Evolutionary conservation across 2,888 invertebrate species (phyloP), one percentile per base, ranked within the genome.

Genomic region (Rugalucina vietnamica): DNA sequence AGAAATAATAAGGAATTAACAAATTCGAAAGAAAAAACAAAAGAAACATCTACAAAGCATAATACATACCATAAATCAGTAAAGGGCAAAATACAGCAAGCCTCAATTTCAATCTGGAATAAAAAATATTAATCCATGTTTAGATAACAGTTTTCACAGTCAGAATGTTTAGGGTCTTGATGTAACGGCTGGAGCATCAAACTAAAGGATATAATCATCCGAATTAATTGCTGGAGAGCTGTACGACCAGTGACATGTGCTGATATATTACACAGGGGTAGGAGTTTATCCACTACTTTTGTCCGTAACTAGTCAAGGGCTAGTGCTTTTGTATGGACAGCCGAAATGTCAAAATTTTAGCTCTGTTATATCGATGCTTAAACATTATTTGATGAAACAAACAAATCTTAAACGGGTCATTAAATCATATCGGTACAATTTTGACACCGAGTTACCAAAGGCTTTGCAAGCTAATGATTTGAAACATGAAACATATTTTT

Each of bases 381-480:
- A 60, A 60, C 60, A 60, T 60, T 49, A 10, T 37, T 60, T 39
- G 43, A 72, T 72, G 72, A 72, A 72, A 72, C 72, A 72, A 72
- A 37, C 43, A 72, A 29, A 39, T 72, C 49, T 72, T 72, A 10
- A 2, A 43, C 49, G 43, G 43, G 39, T 49, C 72, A 72, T 72
- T 72, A 72, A 8, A 43, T 49, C n/a, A n/a, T 72, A 72, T 49
- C 49, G 72, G 72, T 72, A 24, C 72, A 72, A 43, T 72, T 76
- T 29, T 83, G 83, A 83, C 83, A 83, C 83, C 37, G 76, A 49
- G 72, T 49, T 34, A 65, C 65, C 1, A 65, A 34, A 65, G 24
- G 34, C 34, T 5, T 34, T 24, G 29, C 65, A 65, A 65, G 4
- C 34, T 34, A 34, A 65, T 24, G 29, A 34, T 65, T 18, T 14